phyloP scores from a whole-genome alignment of 2,113 vertebrate genomes.

The Piaya cayana region DNA sequence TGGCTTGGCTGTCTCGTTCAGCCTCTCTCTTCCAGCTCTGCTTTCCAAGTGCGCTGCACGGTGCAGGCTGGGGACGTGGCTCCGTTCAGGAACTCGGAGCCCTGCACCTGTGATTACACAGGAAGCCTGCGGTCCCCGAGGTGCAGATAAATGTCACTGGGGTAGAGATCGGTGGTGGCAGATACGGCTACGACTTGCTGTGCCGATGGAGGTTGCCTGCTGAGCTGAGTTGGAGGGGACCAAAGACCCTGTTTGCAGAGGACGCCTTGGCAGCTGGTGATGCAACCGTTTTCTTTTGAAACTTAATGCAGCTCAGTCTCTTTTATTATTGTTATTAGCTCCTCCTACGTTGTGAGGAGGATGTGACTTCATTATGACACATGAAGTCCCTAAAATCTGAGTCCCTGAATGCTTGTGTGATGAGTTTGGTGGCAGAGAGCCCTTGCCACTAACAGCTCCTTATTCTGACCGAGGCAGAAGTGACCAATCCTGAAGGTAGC shows the following conservation, averaged over 20 bases:
- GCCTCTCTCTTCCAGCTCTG: neutral
- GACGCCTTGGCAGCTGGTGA: neutral
- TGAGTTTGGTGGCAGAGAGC: neutral
- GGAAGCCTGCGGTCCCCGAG: neutral
- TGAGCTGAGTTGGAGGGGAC: neutral
- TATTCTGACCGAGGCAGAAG: neutral
- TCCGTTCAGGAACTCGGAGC: neutral
- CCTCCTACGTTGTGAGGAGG: neutral
- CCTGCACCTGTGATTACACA: fast-evolving
- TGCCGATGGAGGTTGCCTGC: neutral
- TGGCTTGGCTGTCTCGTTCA: neutral
- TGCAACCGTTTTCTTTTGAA: neutral
- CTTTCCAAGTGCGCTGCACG: fast-evolving
- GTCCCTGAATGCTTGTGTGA: too few species aligned
- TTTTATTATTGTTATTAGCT: too few species aligned
- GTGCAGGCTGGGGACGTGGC: fast-evolving
- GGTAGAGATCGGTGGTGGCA: neutral
- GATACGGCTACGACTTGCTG: fast-evolving
- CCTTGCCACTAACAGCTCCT: neutral
- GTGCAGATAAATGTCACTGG: neutral
- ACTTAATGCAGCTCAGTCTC: neutral
- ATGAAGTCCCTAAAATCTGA: neutral
- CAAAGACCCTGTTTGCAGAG: neutral
- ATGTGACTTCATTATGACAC: fast-evolving
- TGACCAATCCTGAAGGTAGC: neutral